These are phyloP conservation scores for Lepidochrysops patricia DNA, from an alignment of 2,888 invertebrate species.

Conservation along the genomic window DNA sequence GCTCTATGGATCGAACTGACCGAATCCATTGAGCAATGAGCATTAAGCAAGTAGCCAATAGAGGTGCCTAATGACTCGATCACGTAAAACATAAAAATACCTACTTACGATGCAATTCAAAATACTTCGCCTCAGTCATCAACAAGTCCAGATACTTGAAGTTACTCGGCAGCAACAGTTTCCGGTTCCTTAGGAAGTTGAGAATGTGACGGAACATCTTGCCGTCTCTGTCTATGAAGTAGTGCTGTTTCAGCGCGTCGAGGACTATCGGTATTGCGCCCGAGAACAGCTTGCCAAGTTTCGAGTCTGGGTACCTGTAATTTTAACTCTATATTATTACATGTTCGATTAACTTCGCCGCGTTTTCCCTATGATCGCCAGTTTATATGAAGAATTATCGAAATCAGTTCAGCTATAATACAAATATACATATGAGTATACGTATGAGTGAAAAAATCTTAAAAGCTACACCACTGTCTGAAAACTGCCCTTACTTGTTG, in stretches of 20 bases:
- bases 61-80: not conserved
- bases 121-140: constrained; percentile 92
- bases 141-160: constrained; percentile 91
- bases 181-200: constrained; percentile 95
- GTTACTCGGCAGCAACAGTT: constrained; percentile 88
- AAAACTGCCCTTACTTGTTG: no score
- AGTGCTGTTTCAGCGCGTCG: constrained; percentile 97
- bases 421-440: no score
- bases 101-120: constrained; percentile 89
- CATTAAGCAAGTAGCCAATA: not conserved
- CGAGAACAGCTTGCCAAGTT: constrained; percentile 93
- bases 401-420: no score
- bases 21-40: no score
- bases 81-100: not conserved
- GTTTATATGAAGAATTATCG: no score
- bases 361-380: no score
- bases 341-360: no score
- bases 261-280: constrained; percentile 96
- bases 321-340: constrained; percentile 19
- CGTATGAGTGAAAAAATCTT: no score
- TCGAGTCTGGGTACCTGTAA: constrained; percentile 93
- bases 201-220: constrained; percentile 98
- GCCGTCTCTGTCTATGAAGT: constrained; percentile 98
- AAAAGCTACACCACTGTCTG: no score
- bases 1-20: no score